A percentile compares a stretch with the other conserved stretches of the same genome.
Conservation (phyloP, 2,888 invertebrate genomes). For the Dendrolimus pini region DNA sequence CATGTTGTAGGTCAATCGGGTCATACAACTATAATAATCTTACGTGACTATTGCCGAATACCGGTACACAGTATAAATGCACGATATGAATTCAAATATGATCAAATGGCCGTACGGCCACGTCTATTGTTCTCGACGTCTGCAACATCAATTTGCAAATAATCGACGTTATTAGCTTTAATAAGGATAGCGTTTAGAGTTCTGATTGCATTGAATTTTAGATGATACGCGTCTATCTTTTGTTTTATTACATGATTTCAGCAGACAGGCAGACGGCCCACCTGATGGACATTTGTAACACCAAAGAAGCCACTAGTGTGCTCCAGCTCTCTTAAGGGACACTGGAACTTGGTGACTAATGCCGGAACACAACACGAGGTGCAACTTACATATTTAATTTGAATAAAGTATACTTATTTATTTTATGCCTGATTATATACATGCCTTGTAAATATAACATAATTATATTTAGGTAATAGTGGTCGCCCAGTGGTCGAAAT, state of each 20-base stretch:
- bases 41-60: constrained; percentile 34
- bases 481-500: too few species aligned
- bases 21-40: not conserved
- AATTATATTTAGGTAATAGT: too few species aligned
- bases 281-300: too few species aligned
- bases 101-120: constrained; percentile 20
- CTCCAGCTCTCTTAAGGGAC: too few species aligned
- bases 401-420: too few species aligned
- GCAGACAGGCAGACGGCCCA: too few species aligned
- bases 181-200: constrained; percentile 28
- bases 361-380: too few species aligned
- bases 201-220: constrained; percentile 15
- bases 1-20: not conserved
- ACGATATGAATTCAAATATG: constrained; percentile 39
- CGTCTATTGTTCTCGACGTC: constrained; percentile 41
- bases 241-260: not conserved
- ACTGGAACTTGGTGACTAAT: too few species aligned
- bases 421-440: too few species aligned
- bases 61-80: constrained; percentile 27
- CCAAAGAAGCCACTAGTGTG: too few species aligned
- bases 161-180: constrained; percentile 38
- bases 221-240: not conserved
- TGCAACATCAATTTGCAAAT: constrained; percentile 44
- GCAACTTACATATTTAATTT: too few species aligned
- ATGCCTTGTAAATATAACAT: too few species aligned